Evolutionary conservation across 2,888 invertebrate species (phyloP), one percentile per base, ranked within the genome.

Genomic region (Drosophila mayaguana): DNA sequence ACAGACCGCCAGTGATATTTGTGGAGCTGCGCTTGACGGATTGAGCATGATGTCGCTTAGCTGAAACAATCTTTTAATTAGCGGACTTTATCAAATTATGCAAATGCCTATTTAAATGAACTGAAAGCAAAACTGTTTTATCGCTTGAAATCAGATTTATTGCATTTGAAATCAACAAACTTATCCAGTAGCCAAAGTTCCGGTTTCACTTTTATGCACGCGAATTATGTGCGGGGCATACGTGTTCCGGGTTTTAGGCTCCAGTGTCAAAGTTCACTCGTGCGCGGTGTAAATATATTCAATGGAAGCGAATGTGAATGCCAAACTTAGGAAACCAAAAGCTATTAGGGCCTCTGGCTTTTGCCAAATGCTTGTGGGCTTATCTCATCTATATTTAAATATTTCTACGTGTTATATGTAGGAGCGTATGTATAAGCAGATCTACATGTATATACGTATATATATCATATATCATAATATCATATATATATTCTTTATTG

Each of bases 181-280:
- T 40, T 40, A 50, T 45, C 34, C 38, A 51, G 25, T 56, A 50
- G 53, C 22, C 11, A 48, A 45, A 36, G 34, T 70, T 75, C 59
- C 76, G 60, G 78, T 78, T 68, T 68, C 57, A 59, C 63, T 54
- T 78, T 75, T 54, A 25, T 43, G 16, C 8, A 42, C 48, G 45
- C 73, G 46, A 34, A 38, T 40, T 53, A 53, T 56, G 38, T 8
- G 16, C 2, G 32, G 8, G 38, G 25, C 36, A 22, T 11, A 16
- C 4, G n/a, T 63, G 51, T 77, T 60, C 50, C 34, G 34, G 34
- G 20, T 51, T 8, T 36, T 51, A 14, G 20, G 20, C 51, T 51
- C 22, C 6, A 2, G 53, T 20, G 51, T 53, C 22, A 53, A 22
- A 53, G 53, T 53, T 53, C 53, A 32, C 22, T 46, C 45, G 22